phyloP scores from a whole-genome alignment of 2,888 invertebrate species.

The Melanchra persicariae region DNA sequence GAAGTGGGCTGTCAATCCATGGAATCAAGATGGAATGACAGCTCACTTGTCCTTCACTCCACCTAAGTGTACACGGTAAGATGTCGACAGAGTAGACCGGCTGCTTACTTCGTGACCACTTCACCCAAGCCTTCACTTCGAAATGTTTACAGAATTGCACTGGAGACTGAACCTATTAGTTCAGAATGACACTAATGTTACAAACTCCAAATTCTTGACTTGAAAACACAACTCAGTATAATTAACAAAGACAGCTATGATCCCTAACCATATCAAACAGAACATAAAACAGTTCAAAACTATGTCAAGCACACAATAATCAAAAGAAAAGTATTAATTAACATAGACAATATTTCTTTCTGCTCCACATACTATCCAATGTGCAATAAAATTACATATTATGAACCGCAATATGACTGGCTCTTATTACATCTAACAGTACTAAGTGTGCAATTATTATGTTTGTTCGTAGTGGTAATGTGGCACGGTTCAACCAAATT shows the following conservation, averaged over 20 bases:
- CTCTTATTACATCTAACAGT: conserved; percentile 60
- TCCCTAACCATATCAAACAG: conserved; percentile 34
- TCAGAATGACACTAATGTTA: neutral
- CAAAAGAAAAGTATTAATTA: conserved; percentile 52
- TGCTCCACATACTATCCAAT: conserved; percentile 59
- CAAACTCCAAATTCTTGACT: too few relatives aligned
- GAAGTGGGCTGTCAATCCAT: too few relatives aligned
- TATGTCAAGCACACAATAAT: conserved; percentile 48
- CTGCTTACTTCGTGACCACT: too few relatives aligned
- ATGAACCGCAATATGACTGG: conserved; percentile 28
- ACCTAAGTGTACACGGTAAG: too few relatives aligned
- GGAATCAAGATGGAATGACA: too few relatives aligned
- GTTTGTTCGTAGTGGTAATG: conserved; percentile 7
- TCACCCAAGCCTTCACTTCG: too few relatives aligned
- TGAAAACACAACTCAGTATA: neutral
- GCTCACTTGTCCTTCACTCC: too few relatives aligned
- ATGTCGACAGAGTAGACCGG: too few relatives aligned
- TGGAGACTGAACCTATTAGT: too few relatives aligned
- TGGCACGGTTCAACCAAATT: conserved; percentile 23
- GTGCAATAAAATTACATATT: conserved; percentile 59
- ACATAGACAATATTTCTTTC: conserved; percentile 54
- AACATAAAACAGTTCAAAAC: conserved; percentile 35
- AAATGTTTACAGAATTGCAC: too few relatives aligned
- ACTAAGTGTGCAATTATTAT: conserved; percentile 47
- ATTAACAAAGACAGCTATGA: conserved; percentile 12